phyloP scores from a whole-genome alignment of 2,113 vertebrate species.

The Numida meleagris region DNA sequence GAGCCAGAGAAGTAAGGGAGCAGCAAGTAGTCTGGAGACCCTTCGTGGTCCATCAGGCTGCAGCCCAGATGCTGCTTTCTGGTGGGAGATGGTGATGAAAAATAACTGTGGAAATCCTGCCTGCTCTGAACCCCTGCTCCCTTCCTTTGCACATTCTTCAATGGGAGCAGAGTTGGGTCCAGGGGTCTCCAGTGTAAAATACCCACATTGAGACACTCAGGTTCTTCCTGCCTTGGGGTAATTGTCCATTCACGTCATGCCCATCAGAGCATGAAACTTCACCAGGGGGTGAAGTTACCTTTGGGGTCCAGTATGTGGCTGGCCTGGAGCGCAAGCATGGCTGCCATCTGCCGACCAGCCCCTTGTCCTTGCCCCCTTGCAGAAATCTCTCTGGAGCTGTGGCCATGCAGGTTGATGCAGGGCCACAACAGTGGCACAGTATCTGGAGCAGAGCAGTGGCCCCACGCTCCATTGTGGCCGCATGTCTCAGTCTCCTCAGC shows the following conservation, averaged over 20 bases:
- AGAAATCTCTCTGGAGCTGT: neutral
- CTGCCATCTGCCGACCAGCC: neutral
- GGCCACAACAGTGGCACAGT: neutral
- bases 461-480: neutral
- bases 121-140: too few relatives aligned
- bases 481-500: fast-evolving
- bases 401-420: neutral
- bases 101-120: too few relatives aligned
- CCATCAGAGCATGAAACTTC: neutral
- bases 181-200: too few relatives aligned
- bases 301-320: neutral
- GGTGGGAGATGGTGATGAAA: neutral
- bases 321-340: neutral
- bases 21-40: neutral
- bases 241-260: neutral
- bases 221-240: neutral
- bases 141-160: too few relatives aligned
- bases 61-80: neutral
- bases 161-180: too few relatives aligned
- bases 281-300: too few relatives aligned
- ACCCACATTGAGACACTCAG: too few relatives aligned
- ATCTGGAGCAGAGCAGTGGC: neutral
- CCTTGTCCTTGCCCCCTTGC: fast-evolving
- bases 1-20: neutral
- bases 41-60: neutral